Base-by-base conservation (phyloP, 2,888 invertebrate genomes). In the Sympetrum striolatum region DNA sequence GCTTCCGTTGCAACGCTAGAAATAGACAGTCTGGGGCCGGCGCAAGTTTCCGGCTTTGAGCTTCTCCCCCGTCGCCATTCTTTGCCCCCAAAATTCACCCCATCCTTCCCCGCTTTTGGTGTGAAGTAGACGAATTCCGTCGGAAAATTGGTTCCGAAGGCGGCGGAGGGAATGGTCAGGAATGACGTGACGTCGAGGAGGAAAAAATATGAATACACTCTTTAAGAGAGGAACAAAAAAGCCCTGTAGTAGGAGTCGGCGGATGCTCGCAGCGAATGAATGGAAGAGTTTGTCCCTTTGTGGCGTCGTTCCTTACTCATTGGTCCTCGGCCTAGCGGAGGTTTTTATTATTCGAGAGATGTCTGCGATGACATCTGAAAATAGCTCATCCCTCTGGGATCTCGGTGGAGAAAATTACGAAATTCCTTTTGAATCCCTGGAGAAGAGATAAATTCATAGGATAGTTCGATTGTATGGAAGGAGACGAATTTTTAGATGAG, bases 11-110 rank as follows among this genome's bases (percentile, higher is more conserved):
- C 37, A 60, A 60, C 64, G 35, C 86, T 86, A 60, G 58, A 86
- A 86, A 86, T 86, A 86, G 86, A 58, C 86, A 31, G 86, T 86
- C 86, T 64, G 86, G n/a, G 86, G 60, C 86, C 86, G n/a, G 60
- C 86, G 39, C 37, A 86, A 86, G 37, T 86, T 86, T 86, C 86
- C 86, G 86, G 86, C 60, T 86, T 31, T 35, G 58, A 48, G 82
- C 58, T 25, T 82, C 53, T 25, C 82, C 37, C 37, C 48, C 35
- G n/a, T 58, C 35, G 14, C 58, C 25, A 25, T 58, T 31, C 35
- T 10, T 14, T 14, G 22, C 37, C 31, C 39, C 35, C 86, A 22
- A 18, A 35, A 35, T 35, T 22, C 15, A 48, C 15, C 10, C 35
- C 18, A 6, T 2, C 58, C 22, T 25, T 31, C 48, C 0, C 82